These are phyloP conservation scores for Melinaea marsaeus DNA, from an alignment of 2,888 invertebrate species.

Conservation along the genomic window DNA sequence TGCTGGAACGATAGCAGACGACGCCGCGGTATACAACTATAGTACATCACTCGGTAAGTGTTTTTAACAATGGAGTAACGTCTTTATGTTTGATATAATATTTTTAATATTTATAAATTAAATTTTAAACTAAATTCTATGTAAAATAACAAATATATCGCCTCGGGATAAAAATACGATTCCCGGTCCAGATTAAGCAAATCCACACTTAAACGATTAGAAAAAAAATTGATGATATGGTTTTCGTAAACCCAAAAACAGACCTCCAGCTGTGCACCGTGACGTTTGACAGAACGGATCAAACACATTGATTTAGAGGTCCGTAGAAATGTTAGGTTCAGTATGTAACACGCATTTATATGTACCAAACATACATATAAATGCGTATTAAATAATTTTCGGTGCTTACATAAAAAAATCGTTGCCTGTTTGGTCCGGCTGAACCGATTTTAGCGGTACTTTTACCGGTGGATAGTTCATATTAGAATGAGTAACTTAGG, in stretches of 20 bases:
- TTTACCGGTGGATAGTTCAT: too few relatives aligned
- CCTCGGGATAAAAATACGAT: not conserved
- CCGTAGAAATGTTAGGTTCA: conserved; percentile 23
- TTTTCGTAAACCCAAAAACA: conserved; percentile 54
- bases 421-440: too few relatives aligned
- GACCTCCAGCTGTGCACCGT: conserved; percentile 55
- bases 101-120: too few relatives aligned
- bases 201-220: conserved; percentile 52
- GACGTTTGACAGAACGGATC: conserved; percentile 41
- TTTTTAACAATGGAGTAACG: too few relatives aligned
- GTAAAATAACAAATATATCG: too few relatives aligned
- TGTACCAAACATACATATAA: conserved; percentile 27
- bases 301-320: conserved; percentile 31
- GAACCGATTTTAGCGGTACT: too few relatives aligned
- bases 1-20: conserved; percentile 42
- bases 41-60: too few relatives aligned
- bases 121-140: too few relatives aligned
- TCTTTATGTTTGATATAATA: too few relatives aligned
- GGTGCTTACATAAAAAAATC: too few relatives aligned
- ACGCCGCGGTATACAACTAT: not conserved
- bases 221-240: conserved; percentile 51
- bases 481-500: too few relatives aligned
- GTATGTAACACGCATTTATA: not conserved
- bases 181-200: conserved; percentile 25
- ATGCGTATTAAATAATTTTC: too few relatives aligned